phyloP scores from a whole-genome alignment of 2,888 invertebrate species.

The Seira sanloemensis region DNA sequence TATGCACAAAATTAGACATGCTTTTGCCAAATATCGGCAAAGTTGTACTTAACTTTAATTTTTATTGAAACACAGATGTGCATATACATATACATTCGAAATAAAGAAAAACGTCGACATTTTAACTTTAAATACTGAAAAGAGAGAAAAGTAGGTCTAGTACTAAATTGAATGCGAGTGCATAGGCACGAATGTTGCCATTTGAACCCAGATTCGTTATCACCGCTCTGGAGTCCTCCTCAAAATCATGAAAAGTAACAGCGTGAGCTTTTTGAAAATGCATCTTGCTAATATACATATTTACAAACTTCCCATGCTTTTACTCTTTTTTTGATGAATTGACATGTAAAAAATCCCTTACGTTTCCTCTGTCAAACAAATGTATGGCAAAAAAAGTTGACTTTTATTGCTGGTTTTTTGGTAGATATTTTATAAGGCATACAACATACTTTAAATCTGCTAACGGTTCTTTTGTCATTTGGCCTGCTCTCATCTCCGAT shows the following conservation, averaged over 20 bases:
- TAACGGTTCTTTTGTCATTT: slow-evolving; percentile 49
- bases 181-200: background rate
- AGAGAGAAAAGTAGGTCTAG: slow-evolving; percentile 35
- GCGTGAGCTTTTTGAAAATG: background rate
- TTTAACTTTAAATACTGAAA: no score
- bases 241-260: background rate
- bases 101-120: no score
- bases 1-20: slow-evolving; percentile 49
- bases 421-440: background rate
- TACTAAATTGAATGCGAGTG: background rate
- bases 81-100: no score
- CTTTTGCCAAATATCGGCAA: slow-evolving; percentile 24
- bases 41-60: no score
- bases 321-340: background rate
- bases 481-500: slow-evolving; percentile 3
- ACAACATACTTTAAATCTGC: background rate
- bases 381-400: background rate
- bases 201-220: slow-evolving; percentile 19
- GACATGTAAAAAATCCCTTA: background rate
- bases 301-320: background rate
- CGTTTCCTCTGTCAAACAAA: background rate
- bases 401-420: background rate
- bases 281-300: background rate
- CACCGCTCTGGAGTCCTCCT: background rate
- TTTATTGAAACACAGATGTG: no score